A percentile compares a stretch with the other conserved stretches of the same genome.
These are phyloP conservation scores for Thyatira batis DNA, from an alignment of 2,888 invertebrate species.

Conservation along the genomic window DNA sequence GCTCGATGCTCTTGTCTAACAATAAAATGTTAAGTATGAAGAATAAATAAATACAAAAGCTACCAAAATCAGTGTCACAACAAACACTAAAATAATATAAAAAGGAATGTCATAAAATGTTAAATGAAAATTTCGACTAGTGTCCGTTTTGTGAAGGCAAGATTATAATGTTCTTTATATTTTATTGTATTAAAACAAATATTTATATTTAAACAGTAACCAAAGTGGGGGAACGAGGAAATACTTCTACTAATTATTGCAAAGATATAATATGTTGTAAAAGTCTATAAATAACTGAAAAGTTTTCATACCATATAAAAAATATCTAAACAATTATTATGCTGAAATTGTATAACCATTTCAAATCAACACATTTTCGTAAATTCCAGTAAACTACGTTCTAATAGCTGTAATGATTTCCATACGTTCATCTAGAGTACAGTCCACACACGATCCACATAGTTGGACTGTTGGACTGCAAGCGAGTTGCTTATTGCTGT, in stretches of 20 bases:
- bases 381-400: too few relatives aligned
- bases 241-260: too few relatives aligned
- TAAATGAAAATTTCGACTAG: not conserved
- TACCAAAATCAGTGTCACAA: not conserved
- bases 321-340: not conserved
- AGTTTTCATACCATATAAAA: not conserved
- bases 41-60: not conserved
- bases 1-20: not conserved
- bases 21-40: not conserved
- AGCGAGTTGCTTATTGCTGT: too few relatives aligned
- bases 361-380: too few relatives aligned
- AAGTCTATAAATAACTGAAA: not conserved
- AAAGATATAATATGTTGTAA: too few relatives aligned
- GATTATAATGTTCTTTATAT: not conserved
- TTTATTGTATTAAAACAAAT: too few relatives aligned
- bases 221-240: too few relatives aligned
- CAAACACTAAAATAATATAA: not conserved
- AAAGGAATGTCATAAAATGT: conserved; percentile 1
- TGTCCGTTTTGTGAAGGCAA: not conserved
- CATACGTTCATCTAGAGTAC: too few relatives aligned
- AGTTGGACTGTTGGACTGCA: too few relatives aligned
- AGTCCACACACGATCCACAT: too few relatives aligned
- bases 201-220: too few relatives aligned
- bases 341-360: not conserved
- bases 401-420: too few relatives aligned